Percentiles rank a stretch among this genome's conserved stretches.
Conservation (phyloP, 2,113 vertebrate genomes). For the Crotalus horridus region DNA sequence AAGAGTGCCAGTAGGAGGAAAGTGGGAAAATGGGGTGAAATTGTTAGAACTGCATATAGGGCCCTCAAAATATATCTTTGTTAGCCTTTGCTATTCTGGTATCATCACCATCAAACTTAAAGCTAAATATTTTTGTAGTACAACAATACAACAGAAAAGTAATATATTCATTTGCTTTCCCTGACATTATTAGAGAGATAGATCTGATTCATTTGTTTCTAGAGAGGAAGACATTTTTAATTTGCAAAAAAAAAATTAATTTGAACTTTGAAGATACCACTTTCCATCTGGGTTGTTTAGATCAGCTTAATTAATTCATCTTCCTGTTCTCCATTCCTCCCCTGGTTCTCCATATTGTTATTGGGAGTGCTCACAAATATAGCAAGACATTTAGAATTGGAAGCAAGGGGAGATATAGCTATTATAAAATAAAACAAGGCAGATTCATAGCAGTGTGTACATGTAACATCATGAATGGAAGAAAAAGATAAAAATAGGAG, state of each 20-base stretch:
- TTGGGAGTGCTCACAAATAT: not conserved
- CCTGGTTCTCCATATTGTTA: not conserved
- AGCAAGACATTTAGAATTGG: not conserved
- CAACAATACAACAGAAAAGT: not conserved
- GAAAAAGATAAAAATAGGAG: not conserved
- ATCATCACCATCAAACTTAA: not conserved
- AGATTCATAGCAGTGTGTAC: not conserved
- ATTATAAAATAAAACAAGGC: not conserved
- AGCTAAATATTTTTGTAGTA: not conserved
- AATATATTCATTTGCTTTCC: not conserved
- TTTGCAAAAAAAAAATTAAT: not conserved
- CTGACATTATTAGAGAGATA: not conserved
- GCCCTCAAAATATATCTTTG: not conserved
- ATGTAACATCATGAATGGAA: not conserved
- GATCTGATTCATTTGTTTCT: not conserved
- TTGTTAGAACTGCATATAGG: not conserved
- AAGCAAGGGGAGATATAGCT: not conserved
- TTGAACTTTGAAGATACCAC: not conserved
- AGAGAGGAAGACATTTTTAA: not conserved
- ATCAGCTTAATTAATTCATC: not conserved
- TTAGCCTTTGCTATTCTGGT: not conserved
- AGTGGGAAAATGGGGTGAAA: not conserved
- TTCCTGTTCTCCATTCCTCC: not conserved
- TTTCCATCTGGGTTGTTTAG: not conserved
- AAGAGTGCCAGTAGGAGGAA: not conserved